Evolutionary conservation across 2,113 vertebrate species (phyloP).

Genomic region (Ascaphus truei): DNA sequence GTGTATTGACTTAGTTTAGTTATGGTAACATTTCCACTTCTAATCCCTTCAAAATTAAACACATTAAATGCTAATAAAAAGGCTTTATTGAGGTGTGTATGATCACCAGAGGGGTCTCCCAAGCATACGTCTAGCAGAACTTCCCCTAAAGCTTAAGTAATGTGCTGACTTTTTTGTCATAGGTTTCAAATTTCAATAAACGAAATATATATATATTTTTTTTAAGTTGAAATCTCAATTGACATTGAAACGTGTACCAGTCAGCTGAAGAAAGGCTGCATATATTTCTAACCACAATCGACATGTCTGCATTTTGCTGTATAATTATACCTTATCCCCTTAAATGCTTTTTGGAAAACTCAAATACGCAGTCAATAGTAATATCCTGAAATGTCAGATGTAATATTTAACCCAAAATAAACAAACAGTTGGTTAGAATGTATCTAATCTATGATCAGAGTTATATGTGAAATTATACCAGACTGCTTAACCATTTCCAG

Average conservation of each 20-base stretch:
- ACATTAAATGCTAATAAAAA: slow-evolving; percentile 56
- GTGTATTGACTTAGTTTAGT: slow-evolving; percentile 27
- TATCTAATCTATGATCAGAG: not conserved
- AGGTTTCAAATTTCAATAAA: slow-evolving; percentile 50
- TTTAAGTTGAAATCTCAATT: slow-evolving; percentile 26
- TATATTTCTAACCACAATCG: slow-evolving; percentile 20
- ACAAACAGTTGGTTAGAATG: slow-evolving; percentile 15
- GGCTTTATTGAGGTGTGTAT: slow-evolving; percentile 47
- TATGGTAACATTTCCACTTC: slow-evolving; percentile 40
- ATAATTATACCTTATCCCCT: slow-evolving; percentile 18
- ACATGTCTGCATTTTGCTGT: slow-evolving; percentile 13
- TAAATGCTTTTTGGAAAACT: slow-evolving; percentile 14
- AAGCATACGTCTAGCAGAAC: slow-evolving; percentile 31
- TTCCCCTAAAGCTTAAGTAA: slow-evolving; percentile 37
- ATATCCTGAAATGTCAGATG: slow-evolving; percentile 24
- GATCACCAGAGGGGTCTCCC: slow-evolving; percentile 33
- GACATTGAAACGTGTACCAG: slow-evolving; percentile 22
- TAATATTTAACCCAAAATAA: slow-evolving; percentile 13
- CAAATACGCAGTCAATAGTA: slow-evolving; percentile 20
- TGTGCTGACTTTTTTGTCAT: slow-evolving; percentile 51
- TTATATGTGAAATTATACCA: too few species aligned
- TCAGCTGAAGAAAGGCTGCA: slow-evolving; percentile 1
- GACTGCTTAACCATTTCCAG: too few species aligned
- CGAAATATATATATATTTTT: slow-evolving; percentile 33
- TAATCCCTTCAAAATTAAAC: slow-evolving; percentile 59